A percentile compares a stretch with the other conserved stretches of the same genome.
Evolutionary conservation across 2,888 invertebrate species (phyloP).

Genomic region (Dugesia japonica): DNA sequence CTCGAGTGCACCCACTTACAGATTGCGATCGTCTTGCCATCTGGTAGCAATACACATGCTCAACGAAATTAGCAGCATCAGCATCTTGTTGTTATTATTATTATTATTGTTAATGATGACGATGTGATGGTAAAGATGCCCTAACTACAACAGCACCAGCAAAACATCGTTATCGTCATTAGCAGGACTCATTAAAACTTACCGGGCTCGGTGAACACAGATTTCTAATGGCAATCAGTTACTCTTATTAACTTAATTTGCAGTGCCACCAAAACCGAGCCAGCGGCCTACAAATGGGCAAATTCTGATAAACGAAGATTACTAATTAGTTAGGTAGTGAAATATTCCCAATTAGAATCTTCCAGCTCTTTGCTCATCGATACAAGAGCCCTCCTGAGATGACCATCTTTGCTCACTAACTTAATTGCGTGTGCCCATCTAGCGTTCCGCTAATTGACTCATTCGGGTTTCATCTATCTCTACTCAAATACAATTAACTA

Average conservation of each 20-base stretch:
- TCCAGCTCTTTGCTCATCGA: constrained; percentile 10
- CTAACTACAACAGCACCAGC: constrained; percentile 7
- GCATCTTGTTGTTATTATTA: constrained; percentile 20
- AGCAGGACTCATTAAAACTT: constrained; percentile 16
- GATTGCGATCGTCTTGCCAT: neutral
- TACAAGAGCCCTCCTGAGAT: constrained; percentile 20
- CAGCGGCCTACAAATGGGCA: constrained; percentile 7
- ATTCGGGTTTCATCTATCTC: constrained; percentile 16
- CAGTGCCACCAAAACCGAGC: constrained; percentile 20
- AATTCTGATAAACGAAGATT: constrained; percentile 1
- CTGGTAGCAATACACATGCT: constrained; percentile 20
- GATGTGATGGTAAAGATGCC: constrained; percentile 20
- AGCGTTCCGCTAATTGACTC: constrained; percentile 9
- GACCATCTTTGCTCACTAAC: constrained; percentile 20
- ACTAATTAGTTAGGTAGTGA: constrained; percentile 20
- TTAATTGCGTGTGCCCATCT: constrained; percentile 16
- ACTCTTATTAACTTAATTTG: constrained; percentile 20
- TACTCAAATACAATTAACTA: constrained; percentile 16
- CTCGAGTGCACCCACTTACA: constrained; percentile 4
- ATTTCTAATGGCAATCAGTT: constrained; percentile 20
- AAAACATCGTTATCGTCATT: constrained; percentile 20
- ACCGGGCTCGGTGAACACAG: neutral
- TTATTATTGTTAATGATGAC: neutral
- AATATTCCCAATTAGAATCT: constrained; percentile 20
- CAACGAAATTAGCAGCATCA: constrained; percentile 20